Base-by-base conservation (phyloP, 2,888 invertebrate species). In the Temnothorax ravouxi region DNA sequence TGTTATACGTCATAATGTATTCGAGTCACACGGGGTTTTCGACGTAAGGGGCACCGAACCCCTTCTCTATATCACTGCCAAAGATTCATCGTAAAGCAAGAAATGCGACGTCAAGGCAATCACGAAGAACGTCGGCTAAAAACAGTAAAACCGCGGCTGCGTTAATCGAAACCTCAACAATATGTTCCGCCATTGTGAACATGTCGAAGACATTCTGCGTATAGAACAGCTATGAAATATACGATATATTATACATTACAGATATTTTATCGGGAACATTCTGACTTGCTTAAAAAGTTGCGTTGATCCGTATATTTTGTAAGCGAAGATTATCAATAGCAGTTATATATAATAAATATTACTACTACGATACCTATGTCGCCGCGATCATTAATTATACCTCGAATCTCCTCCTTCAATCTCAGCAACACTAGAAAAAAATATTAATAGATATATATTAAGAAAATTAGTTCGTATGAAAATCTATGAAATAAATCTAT, bases 271-370 rank as follows among this genome's bases (percentile, higher is more conserved):
- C 86, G 84, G 83, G 54, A 84, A 85, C 85, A 88, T 84, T 86
- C 76, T 86, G 89, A 89, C 72, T 91, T 89, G 92, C 91, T 93
- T 93, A 89, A 92, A 91, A 91, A 89, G 87, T 92, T 93, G 87
- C 89, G 91, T 93, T 93, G 69, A 91, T 89, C 92, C 90, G 92
- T 93, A 93, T 93, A 93, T 94, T 94, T 94, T 94, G 91, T 93
- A 93, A 93, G 91, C 89, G 90, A 91, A 90, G 88, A 91, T 91
- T 91, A 91, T 91, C 86, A 87, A 92, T 92, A 91, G 62, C 62
- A 62, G 5, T 62, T 62, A 62, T 62, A 62, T 62, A 62, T 91
- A 93, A 93, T 93, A 93, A 92, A 93, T 84, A 89, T 92, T 89
- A 90, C 84, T 86, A 89, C 87, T 72, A 80, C 66, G 79, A 80